Evolutionary conservation across 2,113 vertebrate species (phyloP).

Genomic region (Passer montanus): DNA sequence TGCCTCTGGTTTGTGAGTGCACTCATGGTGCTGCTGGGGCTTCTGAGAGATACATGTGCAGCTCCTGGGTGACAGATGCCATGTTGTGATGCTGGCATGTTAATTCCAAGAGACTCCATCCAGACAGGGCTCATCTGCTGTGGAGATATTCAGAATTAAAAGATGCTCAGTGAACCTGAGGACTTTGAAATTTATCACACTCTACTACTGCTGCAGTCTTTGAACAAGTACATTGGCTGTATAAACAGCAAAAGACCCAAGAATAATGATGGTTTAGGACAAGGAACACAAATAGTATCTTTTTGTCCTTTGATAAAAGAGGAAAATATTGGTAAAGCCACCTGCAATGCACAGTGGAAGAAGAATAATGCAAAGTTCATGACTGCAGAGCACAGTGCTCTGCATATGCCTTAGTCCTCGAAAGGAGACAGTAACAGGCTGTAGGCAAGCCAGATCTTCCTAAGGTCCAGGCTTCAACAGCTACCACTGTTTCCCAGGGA

Average conservation of each 20-base stretch:
- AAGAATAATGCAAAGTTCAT: background rate
- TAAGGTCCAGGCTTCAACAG: background rate
- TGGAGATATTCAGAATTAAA: background rate
- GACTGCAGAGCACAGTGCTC: background rate
- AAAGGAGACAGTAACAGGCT: background rate
- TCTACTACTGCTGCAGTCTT: background rate
- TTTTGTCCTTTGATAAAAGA: background rate
- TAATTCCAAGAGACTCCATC: background rate
- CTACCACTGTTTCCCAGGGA: background rate
- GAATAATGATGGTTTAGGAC: background rate
- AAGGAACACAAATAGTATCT: background rate
- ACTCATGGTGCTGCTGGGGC: background rate
- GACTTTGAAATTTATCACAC: background rate
- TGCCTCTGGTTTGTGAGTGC: background rate
- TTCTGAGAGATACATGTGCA: background rate
- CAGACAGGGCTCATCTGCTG: background rate
- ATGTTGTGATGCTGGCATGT: background rate
- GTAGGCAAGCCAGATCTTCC: background rate
- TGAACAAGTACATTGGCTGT: background rate
- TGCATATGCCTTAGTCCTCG: background rate
- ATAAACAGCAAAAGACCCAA: background rate
- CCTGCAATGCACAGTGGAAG: background rate
- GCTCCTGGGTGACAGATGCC: background rate
- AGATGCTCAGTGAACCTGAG: background rate
- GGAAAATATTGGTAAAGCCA: background rate